Conservation (phyloP, 2,888 invertebrate genomes). For the Sussaba pulchella region DNA sequence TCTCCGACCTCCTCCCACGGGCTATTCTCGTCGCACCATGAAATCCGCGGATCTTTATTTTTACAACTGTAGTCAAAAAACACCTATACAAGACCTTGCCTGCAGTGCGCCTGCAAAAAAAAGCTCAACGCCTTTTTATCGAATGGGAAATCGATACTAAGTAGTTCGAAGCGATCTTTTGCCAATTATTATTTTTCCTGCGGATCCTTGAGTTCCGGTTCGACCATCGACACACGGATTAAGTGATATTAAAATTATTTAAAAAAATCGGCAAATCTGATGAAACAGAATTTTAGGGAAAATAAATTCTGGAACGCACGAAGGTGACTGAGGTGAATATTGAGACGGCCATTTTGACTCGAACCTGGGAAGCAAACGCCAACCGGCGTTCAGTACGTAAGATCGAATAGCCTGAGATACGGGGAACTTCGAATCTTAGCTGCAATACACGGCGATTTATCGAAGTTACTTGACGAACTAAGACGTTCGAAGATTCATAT, state of each 20-base stretch:
- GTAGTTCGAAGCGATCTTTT: not conserved
- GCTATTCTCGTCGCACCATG: conserved; percentile 1
- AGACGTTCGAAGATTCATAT: conserved; percentile 41
- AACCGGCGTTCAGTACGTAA: no score
- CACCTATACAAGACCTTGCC: not conserved
- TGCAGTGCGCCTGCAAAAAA: not conserved
- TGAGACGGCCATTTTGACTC: no score
- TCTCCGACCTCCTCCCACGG: no score
- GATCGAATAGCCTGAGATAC: not conserved
- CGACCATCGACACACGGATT: not conserved
- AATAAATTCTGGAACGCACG: no score
- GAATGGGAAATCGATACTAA: not conserved
- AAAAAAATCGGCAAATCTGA: no score
- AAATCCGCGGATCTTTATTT: not conserved
- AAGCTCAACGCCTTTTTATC: not conserved
- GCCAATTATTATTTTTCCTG: not conserved
- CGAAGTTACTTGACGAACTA: conserved; percentile 26
- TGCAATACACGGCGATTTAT: conserved; percentile 12
- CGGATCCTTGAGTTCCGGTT: not conserved
- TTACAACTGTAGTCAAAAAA: not conserved
- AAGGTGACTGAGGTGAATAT: no score
- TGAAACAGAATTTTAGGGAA: no score
- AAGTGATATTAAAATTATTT: no score
- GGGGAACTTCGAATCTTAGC: not conserved
- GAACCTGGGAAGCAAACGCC: not conserved